Evolutionary conservation across 2,888 invertebrate species (phyloP).

Genomic region (Drosophila ezoana): DNA sequence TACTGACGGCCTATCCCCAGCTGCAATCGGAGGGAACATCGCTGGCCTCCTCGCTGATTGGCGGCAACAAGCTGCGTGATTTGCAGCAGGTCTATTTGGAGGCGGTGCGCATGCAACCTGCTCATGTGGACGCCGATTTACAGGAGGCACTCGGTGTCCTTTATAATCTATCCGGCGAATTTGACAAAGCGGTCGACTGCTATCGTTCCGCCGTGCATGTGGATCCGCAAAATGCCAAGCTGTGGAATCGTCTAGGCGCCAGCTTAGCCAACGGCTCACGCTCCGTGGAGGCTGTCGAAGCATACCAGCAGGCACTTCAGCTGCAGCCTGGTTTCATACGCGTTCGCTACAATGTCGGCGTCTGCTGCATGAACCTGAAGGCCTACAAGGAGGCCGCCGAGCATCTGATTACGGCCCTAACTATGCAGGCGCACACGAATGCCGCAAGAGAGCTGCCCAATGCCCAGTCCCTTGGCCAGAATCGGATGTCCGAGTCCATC

Average conservation of each 20-base stretch:
- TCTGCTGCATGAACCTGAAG: constrained; percentile 97
- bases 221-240: constrained; percentile 90
- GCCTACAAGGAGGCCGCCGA: constrained; percentile 98
- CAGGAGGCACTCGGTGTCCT: constrained; percentile 97
- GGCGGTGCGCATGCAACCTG: constrained; percentile 91
- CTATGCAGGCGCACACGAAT: constrained; percentile 91
- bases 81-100: constrained; percentile 91
- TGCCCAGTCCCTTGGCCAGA: constrained; percentile 84
- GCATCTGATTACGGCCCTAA: constrained; percentile 96
- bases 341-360: constrained; percentile 98
- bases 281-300: constrained; percentile 98
- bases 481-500: constrained; percentile 94
- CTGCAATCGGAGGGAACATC: constrained; percentile 52
- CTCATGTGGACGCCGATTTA: constrained; percentile 93
- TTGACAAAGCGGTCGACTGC: constrained; percentile 98
- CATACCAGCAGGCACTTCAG: constrained; percentile 95
- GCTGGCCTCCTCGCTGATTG: constrained; percentile 86
- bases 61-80: constrained; percentile 85
- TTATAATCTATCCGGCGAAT: constrained; percentile 97
- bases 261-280: constrained; percentile 97
- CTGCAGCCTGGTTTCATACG: constrained; percentile 98
- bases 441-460: constrained; percentile 87
- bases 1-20: constrained; percentile 85
- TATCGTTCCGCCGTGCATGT: constrained; percentile 95
- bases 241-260: constrained; percentile 99